Conservation (phyloP, 2,888 invertebrate genomes). For the Drosophila gaucha region DNA sequence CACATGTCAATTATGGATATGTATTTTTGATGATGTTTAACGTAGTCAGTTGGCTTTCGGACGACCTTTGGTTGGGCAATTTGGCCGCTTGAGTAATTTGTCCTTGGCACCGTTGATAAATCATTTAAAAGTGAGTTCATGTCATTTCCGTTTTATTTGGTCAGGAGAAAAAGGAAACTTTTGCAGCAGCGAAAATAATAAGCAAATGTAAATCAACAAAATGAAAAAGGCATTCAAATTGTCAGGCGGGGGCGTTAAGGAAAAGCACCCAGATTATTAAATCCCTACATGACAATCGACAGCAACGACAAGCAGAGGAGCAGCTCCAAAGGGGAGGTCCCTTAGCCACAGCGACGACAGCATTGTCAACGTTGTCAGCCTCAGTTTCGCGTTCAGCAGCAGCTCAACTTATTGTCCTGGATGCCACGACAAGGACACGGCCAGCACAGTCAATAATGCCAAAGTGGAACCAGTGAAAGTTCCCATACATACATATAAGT, state of each 20-base stretch:
- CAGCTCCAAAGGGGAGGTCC: slow-evolving; percentile 14
- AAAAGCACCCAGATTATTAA: slow-evolving; percentile 70
- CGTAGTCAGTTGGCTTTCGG: slow-evolving; percentile 17
- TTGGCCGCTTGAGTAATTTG: slow-evolving; percentile 15
- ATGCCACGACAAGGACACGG: slow-evolving; percentile 28
- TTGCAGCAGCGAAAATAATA: slow-evolving; percentile 38
- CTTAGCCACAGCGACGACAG: slow-evolving; percentile 54
- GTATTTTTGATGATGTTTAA: slow-evolving; percentile 55
- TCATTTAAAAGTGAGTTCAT: slow-evolving; percentile 60
- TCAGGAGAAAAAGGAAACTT: slow-evolving; percentile 13
- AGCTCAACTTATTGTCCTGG: slow-evolving; percentile 47
- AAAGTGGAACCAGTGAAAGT: slow-evolving; percentile 30
- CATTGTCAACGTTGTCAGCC: slow-evolving; percentile 66
- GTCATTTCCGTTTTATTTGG: slow-evolving; percentile 36
- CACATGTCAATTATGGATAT: slow-evolving; percentile 54
- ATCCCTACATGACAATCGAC: slow-evolving; percentile 71
- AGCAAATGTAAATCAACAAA: slow-evolving; percentile 68
- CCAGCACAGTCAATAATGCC: slow-evolving; percentile 49
- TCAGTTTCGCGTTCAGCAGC: slow-evolving; percentile 38
- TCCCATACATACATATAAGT: slow-evolving; percentile 8
- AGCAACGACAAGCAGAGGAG: slow-evolving; percentile 19
- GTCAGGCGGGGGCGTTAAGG: slow-evolving; percentile 38
- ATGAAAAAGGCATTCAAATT: slow-evolving; percentile 62
- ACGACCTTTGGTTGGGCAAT: slow-evolving; percentile 33
- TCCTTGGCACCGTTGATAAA: slow-evolving; percentile 60